These are phyloP conservation scores for Willisornis vidua DNA, from an alignment of 2,113 vertebrate genomes.

Conservation along the genomic window DNA sequence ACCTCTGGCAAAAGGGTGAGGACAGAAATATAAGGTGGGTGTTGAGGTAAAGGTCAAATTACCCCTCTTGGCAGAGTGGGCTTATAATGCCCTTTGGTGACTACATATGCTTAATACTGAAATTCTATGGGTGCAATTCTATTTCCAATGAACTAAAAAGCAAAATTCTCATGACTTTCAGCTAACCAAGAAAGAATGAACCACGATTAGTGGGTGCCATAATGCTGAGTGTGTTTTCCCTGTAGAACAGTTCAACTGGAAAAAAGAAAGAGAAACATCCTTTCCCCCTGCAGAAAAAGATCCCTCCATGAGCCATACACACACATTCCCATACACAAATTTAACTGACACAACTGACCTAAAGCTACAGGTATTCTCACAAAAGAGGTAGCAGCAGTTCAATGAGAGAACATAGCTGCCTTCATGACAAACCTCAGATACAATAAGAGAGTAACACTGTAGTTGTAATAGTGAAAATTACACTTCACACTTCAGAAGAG, in stretches of 20 bases:
- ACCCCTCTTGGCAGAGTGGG: not conserved
- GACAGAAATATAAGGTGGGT: not conserved
- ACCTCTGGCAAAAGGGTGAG: not conserved
- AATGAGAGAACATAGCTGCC: not conserved
- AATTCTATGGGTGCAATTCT: not conserved
- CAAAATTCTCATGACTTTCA: not conserved
- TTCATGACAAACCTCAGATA: not conserved
- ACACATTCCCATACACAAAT: not conserved
- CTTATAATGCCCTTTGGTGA: not conserved
- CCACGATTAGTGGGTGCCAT: not conserved
- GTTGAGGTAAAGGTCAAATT: not conserved
- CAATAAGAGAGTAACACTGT: not conserved
- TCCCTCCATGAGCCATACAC: not conserved
- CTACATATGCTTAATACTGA: not conserved
- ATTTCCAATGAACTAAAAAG: not conserved
- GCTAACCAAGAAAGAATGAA: not conserved
- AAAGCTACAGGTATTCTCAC: not conserved
- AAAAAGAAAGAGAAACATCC: not conserved
- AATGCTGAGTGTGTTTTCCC: not conserved
- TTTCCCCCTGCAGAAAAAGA: not conserved
- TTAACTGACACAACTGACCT: not conserved
- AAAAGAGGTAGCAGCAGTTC: not conserved
- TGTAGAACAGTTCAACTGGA: not conserved
- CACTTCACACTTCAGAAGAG: not conserved
- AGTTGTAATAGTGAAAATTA: not conserved